phyloP scores from a whole-genome alignment of 2,888 invertebrate genomes.

The Spodoptera littoralis region DNA sequence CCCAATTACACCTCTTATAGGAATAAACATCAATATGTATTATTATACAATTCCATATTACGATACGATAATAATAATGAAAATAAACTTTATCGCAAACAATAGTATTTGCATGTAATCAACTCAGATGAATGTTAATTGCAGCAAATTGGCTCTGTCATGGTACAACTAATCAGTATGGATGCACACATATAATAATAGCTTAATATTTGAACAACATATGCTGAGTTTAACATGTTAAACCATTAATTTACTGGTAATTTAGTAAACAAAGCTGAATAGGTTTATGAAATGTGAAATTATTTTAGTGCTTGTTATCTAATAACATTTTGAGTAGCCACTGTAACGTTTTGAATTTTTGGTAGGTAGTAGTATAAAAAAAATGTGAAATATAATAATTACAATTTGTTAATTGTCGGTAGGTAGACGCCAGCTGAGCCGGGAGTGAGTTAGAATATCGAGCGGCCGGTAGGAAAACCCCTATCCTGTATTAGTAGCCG shows the following conservation, averaged over 20 bases:
- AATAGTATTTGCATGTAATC: conserved; percentile 15
- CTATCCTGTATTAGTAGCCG: neutral
- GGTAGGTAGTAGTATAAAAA: too few relatives aligned
- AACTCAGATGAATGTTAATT: conserved; percentile 17
- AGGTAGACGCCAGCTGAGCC: neutral
- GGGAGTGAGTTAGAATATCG: conserved; percentile 2
- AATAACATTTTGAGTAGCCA: too few relatives aligned
- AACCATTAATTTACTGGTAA: too few relatives aligned
- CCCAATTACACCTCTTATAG: too few relatives aligned
- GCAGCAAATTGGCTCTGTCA: conserved; percentile 4
- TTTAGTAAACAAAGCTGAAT: too few relatives aligned
- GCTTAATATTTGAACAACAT: conserved; percentile 1
- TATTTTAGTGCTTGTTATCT: too few relatives aligned
- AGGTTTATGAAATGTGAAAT: too few relatives aligned
- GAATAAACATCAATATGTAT: too few relatives aligned
- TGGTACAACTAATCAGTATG: conserved; percentile 13
- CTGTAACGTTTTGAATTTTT: too few relatives aligned
- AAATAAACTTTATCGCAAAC: neutral
- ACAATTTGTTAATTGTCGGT: too few relatives aligned
- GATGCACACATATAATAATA: conserved; percentile 3
- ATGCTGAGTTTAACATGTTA: conserved; percentile 1
- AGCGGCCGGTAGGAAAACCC: neutral
- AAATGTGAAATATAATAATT: too few relatives aligned
- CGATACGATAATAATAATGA: neutral
- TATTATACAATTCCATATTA: neutral